Evolutionary conservation across 2,888 invertebrate genomes (phyloP).

Genomic region (Conistra vaccinii): DNA sequence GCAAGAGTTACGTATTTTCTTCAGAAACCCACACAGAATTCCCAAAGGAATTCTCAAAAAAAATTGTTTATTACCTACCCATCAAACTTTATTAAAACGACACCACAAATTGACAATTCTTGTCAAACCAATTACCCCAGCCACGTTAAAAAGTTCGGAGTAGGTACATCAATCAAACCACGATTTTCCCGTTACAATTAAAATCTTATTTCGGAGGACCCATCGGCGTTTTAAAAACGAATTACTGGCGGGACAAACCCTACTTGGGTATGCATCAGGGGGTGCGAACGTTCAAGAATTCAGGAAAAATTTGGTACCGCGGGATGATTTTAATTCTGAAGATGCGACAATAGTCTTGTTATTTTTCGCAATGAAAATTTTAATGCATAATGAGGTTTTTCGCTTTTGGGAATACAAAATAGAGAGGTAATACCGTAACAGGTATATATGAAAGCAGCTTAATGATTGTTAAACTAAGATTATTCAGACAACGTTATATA

Average conservation of each 20-base stretch:
- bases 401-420: slow-evolving; percentile 5
- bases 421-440: background rate
- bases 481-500: too few relatives aligned
- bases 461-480: background rate
- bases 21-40: background rate
- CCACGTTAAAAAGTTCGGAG: slow-evolving; percentile 36
- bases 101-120: slow-evolving; percentile 26
- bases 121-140: slow-evolving; percentile 22
- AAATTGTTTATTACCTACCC: background rate
- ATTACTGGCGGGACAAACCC: slow-evolving; percentile 73
- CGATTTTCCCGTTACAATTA: slow-evolving; percentile 78
- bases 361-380: slow-evolving; percentile 34
- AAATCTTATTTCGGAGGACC: slow-evolving; percentile 71
- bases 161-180: slow-evolving; percentile 76
- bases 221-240: slow-evolving; percentile 73
- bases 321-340: slow-evolving; percentile 43
- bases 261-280: slow-evolving; percentile 82
- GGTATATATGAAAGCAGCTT: background rate
- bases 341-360: slow-evolving; percentile 44
- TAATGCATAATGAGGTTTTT: slow-evolving; percentile 7
- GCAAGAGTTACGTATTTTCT: background rate
- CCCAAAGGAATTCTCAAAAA: background rate
- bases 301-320: slow-evolving; percentile 68
- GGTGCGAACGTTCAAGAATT: slow-evolving; percentile 66
- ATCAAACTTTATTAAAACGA: slow-evolving; percentile 14